Conservation (phyloP, 2,888 invertebrate genomes). For the Iselma pallidipennis region DNA sequence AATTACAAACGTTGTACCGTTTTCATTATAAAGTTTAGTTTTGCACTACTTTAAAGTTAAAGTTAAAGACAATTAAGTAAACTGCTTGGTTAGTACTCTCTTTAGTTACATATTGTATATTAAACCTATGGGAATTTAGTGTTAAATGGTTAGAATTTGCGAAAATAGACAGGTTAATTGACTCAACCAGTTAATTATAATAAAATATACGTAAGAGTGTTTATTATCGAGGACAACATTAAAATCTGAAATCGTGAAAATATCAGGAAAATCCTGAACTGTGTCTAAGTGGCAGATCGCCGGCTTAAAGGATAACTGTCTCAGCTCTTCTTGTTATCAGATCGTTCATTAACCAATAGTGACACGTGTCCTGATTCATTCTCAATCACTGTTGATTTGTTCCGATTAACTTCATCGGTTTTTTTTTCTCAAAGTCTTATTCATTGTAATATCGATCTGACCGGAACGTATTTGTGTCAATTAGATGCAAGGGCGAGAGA, state of each 20-base stretch:
- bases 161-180: background rate
- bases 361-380: background rate
- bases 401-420: background rate
- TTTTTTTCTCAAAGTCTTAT: no score
- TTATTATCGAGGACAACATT: no score
- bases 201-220: no score
- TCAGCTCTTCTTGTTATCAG: background rate
- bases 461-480: slow-evolving; percentile 14
- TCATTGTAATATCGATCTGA: slow-evolving; percentile 12
- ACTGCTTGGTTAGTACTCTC: background rate
- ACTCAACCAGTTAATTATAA: no score
- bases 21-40: background rate
- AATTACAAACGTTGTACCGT: background rate
- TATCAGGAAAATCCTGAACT: no score
- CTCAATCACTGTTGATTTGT: background rate
- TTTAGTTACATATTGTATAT: background rate
- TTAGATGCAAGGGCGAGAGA: slow-evolving; percentile 8
- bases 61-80: background rate
- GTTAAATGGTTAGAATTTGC: background rate
- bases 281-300: no score
- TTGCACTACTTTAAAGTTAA: background rate
- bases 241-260: no score
- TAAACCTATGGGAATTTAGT: background rate
- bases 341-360: background rate
- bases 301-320: background rate